These are phyloP conservation scores for Pomatorhinus ruficollis DNA, from an alignment of 2,113 vertebrate species.

Conservation along the genomic window DNA sequence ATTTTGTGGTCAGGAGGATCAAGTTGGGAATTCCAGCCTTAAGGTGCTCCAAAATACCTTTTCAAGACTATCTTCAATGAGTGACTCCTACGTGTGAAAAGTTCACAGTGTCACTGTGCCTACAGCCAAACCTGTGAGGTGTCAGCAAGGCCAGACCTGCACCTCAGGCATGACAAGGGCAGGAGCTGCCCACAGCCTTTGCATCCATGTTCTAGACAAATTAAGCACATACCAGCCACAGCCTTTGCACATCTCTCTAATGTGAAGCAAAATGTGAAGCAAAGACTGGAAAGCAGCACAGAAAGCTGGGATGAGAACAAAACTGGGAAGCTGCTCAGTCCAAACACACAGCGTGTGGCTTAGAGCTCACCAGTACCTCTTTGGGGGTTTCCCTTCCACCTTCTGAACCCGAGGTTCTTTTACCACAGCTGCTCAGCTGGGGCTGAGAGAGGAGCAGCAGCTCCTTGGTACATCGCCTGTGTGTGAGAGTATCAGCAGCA, in stretches of 20 bases:
- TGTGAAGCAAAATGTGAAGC: background rate
- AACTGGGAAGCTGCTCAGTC: background rate
- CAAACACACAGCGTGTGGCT: accelerated
- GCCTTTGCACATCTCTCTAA: background rate
- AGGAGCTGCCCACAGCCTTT: background rate
- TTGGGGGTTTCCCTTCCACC: background rate
- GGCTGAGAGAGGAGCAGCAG: background rate
- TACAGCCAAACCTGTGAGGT: background rate
- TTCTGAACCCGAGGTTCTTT: accelerated
- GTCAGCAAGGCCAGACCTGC: background rate
- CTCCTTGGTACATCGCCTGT: accelerated
- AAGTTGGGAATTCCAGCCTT: background rate
- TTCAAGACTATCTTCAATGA: background rate
- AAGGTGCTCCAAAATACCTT: background rate
- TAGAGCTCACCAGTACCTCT: background rate
- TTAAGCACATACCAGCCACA: background rate
- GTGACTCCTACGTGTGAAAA: accelerated
- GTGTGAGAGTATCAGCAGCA: background rate
- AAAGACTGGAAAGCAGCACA: background rate
- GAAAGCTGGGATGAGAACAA: background rate
- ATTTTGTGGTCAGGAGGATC: background rate
- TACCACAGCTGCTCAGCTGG: background rate
- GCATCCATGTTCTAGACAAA: background rate
- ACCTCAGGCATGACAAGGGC: background rate
- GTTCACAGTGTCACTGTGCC: background rate